Conservation (phyloP, 2,888 invertebrate species). For the Pristionchus fissidentatus region DNA sequence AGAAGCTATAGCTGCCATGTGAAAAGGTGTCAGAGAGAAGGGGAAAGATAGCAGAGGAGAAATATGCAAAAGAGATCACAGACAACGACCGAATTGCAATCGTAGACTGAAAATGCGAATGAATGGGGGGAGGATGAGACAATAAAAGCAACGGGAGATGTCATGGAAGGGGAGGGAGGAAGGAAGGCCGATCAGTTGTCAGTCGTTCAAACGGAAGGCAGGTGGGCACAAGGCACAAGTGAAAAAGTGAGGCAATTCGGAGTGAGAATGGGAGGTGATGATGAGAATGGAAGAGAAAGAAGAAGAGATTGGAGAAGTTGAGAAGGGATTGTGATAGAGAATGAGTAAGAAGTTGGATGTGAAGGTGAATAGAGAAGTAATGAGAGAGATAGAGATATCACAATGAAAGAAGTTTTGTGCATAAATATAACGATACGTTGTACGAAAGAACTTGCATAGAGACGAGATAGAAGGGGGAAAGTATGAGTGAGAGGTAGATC, state of each 20-base stretch:
- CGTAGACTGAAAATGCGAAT: not conserved
- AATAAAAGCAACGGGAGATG: conserved; percentile 7
- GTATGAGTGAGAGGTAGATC: too few relatives aligned
- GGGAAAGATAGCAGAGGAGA: not conserved
- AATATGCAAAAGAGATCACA: conserved; percentile 34
- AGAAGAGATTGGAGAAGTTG: not conserved
- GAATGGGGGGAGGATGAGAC: not conserved
- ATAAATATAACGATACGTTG: too few relatives aligned
- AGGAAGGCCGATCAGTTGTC: too few relatives aligned
- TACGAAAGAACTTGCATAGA: not conserved
- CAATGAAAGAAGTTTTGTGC: not conserved
- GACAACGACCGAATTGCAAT: not conserved
- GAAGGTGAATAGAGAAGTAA: not conserved
- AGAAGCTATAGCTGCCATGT: conserved; percentile 26
- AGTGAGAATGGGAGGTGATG: not conserved
- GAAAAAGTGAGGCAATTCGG: not conserved
- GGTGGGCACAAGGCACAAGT: not conserved
- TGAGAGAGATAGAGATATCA: not conserved
- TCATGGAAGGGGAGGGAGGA: conserved; percentile 1
- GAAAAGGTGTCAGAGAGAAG: not conserved
- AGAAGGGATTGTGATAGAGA: not conserved
- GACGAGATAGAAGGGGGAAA: not conserved
- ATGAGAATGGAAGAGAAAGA: too few relatives aligned
- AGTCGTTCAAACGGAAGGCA: conserved; percentile 2
- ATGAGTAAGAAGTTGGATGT: not conserved